Base-by-base conservation (phyloP, 2,888 invertebrate genomes). In the Cataglyphis rosenhaueri region DNA sequence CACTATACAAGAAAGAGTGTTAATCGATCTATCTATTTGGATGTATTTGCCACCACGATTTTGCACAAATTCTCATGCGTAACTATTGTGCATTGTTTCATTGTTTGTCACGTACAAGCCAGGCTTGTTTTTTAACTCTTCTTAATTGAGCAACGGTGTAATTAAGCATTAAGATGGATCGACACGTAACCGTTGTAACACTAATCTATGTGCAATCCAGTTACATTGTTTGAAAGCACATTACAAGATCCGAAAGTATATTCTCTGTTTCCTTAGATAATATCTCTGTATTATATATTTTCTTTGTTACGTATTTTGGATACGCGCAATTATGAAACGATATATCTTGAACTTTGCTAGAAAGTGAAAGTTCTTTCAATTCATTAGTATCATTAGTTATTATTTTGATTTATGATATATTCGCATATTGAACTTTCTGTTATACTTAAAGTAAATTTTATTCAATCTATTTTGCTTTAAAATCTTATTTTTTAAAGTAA, bases 21-120 rank as follows among this genome's bases (percentile, higher is more conserved):
- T 48, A 48, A 41, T 18, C 5, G 5, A 52, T 52, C 52, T 29
- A 21, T 1, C 0, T 74, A 61, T 61, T 61, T 61, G 61, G 15
- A 21, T 61, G 15, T 38, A 21, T 41, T 87, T 84, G 73, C 75
- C 79, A 86, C 84, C 82, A 81, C 81, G 73, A 76, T 82, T 65
- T 83, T 85, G 85, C 71, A 71, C 86, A 88, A 85, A 90, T 88
- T 87, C 87, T 82, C 84, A 87, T 84, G 86, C 87, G 86, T 87
- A 89, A 90, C 86, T 85, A 88, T 88, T 88, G 85, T 84, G 89
- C 88, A 86, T 88, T 87, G 91, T 85, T 87, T 85, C 88, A 86
- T 88, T 87, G 91, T 85, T 87, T 85, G 82, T 84, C 76, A 32
- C 65, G 29, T 32, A 38, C 21, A 21, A 75, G 41, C 15, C 9